These are phyloP conservation scores for Pachyseris speciosa DNA, from an alignment of 64 coral and sea anemone genomes.

Conservation along the genomic window DNA sequence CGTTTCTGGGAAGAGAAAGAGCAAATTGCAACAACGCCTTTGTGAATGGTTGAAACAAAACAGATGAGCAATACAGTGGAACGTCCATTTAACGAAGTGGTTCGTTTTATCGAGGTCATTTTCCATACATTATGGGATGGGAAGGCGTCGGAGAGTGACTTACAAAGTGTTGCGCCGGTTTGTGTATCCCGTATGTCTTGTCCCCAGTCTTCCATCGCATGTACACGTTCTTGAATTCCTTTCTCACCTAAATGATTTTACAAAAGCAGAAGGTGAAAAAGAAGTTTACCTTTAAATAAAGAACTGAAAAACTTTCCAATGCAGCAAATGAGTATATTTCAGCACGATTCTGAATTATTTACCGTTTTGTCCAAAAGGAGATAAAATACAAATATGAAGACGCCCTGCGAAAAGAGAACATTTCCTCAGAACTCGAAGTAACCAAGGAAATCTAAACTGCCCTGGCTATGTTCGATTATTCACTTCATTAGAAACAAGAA, in stretches of 20 bases:
- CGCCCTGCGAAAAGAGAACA: slow-evolving; percentile 68
- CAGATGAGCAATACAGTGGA: no score
- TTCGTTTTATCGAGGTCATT: no score
- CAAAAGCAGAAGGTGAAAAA: neutral
- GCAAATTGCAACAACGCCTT: neutral
- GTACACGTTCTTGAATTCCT: slow-evolving; percentile 95
- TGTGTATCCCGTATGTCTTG: slow-evolving; percentile 93
- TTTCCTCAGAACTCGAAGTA: neutral
- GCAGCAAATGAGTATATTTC: neutral
- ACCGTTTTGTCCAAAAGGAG: slow-evolving; percentile 90
- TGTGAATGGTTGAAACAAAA: neutral
- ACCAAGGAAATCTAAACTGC: no score
- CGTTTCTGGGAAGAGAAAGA: slow-evolving; percentile 71
- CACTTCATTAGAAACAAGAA: no score
- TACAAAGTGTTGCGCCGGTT: slow-evolving; percentile 90
- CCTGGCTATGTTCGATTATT: no score
- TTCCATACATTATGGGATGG: no score
- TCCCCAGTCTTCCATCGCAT: slow-evolving; percentile 98
- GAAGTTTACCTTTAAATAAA: no score
- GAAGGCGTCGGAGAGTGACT: neutral
- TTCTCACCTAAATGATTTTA: slow-evolving; percentile 68
- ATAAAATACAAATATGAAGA: slow-evolving; percentile 97
- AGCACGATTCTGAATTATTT: neutral
- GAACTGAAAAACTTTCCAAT: no score
- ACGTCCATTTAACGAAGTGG: no score